Conservation (phyloP, 2,888 invertebrate species). For the Oscheius myriophilus region DNA sequence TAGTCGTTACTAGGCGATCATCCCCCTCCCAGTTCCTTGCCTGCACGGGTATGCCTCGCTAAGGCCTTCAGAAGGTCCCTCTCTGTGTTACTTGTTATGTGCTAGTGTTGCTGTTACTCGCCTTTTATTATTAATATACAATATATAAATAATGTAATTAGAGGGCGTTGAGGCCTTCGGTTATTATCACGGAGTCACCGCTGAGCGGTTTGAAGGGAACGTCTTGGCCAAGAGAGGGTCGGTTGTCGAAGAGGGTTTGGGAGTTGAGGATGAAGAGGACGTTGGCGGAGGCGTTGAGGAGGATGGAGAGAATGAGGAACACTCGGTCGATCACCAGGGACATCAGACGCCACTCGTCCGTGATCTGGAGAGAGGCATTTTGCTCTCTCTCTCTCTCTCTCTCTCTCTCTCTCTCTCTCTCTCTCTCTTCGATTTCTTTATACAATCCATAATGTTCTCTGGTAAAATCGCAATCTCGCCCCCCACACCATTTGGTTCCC, state of each 20-base stretch:
- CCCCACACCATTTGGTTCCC: too few species aligned
- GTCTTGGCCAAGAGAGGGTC: slow-evolving; percentile 38
- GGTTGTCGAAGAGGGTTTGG: slow-evolving; percentile 46
- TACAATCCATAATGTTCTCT: too few species aligned
- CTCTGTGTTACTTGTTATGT: not conserved
- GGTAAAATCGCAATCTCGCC: too few species aligned
- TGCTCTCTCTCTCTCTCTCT: too few species aligned
- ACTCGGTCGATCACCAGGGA: slow-evolving; percentile 53
- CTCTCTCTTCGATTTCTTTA: too few species aligned
- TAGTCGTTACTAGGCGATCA: too few species aligned
- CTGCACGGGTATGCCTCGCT: slow-evolving; percentile 4
- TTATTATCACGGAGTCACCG: slow-evolving; percentile 37
- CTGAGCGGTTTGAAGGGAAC: slow-evolving; percentile 52
- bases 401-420: too few species aligned
- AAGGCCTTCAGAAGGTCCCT: slow-evolving; percentile 5
- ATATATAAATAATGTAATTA: slow-evolving; percentile 2
- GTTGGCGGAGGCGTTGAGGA: slow-evolving; percentile 46
- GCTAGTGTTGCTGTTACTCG: slow-evolving; percentile 6
- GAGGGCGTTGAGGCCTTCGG: slow-evolving; percentile 20
- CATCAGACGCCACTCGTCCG: slow-evolving; percentile 60
- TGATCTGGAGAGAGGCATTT: slow-evolving; percentile 41
- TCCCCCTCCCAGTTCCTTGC: too few species aligned
- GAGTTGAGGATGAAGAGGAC: slow-evolving; percentile 44
- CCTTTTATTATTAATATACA: not conserved
- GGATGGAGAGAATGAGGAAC: slow-evolving; percentile 49